Base-by-base conservation (phyloP, 1,140 invertebrate genomes). In the Dendrolimus kikuchii region DNA sequence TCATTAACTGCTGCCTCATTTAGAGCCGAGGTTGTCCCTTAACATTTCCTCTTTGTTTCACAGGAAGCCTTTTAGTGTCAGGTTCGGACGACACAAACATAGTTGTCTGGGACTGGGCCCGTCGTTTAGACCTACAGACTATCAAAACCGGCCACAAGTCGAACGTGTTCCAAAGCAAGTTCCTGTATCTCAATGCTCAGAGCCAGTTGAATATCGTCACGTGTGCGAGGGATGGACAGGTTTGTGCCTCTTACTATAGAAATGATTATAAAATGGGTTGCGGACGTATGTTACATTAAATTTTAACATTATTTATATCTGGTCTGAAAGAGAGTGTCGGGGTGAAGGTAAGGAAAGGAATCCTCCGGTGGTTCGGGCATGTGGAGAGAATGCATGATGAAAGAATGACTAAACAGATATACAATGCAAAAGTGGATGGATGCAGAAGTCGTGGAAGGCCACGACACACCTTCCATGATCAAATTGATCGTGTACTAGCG, bases 81-180 rank as follows among this genome's bases (percentile, higher is more conserved):
- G 96, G 95, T 5, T 98, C 96, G 0, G 96, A 99, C 89, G 97
- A 99, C 88, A 90, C 93, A 6, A 89, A 91, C 45, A 91, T 98
- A 38, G 89, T 95, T 38, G 82, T 99, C 23, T 99, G 97, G 97
- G 93, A 98, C 76, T 98, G 96, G 96, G 91, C 94, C 7, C 74
- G 88, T 5, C 92, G 92, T 55, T 92, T 91, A 63, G 85, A 88
- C 4, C 64, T 91, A 6, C 80, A 93, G 49, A 86, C 86, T 23
- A 94, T 94, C 65, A 89, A 92, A 55, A 95, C 92, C 46, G 94
- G 95, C 4, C 96, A 99, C 79, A 89, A 89, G 46, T 91, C 92
- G 40, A 98, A 99, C 83, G 93, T 98, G 10, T 98, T 98, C 86
- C 95, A 98, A 75, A 90, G 91, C 89, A 97, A 91, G 84, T 90